Conservation (phyloP, 2,888 invertebrate genomes). For the Andrena bucephala region DNA sequence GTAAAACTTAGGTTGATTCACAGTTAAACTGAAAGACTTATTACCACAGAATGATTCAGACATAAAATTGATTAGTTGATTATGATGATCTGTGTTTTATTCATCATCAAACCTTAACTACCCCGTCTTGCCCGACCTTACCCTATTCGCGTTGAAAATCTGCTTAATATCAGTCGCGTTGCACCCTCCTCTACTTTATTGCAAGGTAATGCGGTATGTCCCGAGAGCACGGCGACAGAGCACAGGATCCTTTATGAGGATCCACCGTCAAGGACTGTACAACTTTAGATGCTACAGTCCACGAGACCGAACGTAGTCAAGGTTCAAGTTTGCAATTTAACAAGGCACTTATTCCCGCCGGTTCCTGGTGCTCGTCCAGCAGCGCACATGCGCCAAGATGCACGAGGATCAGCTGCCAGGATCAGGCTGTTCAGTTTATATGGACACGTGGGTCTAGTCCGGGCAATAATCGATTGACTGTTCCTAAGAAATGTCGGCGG, state of each 20-base stretch:
- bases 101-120: too few species aligned
- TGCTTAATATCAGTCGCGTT: slow-evolving; percentile 11
- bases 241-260: slow-evolving; percentile 4
- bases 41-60: too few species aligned
- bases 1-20: too few species aligned
- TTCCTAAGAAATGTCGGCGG: slow-evolving; percentile 62
- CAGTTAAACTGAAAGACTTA: too few species aligned
- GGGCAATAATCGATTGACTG: slow-evolving; percentile 70
- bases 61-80: too few species aligned
- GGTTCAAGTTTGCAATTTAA: slow-evolving; percentile 26
- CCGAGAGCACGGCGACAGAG: background rate
- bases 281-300: background rate
- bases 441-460: slow-evolving; percentile 50
- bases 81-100: too few species aligned
- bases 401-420: slow-evolving; percentile 50
- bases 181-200: slow-evolving; percentile 12
- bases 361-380: slow-evolving; percentile 4
- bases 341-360: background rate
- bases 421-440: slow-evolving; percentile 43
- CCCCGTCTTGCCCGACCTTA: too few species aligned
- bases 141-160: slow-evolving; percentile 1
- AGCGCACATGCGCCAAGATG: slow-evolving; percentile 32
- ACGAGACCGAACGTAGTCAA: too few species aligned
- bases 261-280: background rate
- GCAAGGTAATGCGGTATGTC: slow-evolving; percentile 10